Conservation (phyloP, 2,113 vertebrate species). For the Campylomormyrus numenius region DNA sequence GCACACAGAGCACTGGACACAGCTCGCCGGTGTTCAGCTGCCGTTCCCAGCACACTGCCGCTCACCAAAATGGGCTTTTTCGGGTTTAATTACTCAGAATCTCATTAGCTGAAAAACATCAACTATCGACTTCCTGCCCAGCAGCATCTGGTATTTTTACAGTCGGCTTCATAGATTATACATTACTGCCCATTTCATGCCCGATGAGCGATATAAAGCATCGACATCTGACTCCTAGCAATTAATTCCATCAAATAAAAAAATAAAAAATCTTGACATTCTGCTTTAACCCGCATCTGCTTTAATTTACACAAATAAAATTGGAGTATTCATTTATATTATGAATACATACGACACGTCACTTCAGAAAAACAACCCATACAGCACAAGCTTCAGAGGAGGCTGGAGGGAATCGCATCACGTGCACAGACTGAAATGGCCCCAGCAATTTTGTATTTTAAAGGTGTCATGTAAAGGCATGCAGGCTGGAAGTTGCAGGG, state of each 20-base stretch:
- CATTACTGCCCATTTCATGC: constrained; percentile 40
- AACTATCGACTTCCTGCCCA: constrained; percentile 44
- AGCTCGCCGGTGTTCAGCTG: neutral
- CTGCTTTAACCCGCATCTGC: constrained; percentile 19
- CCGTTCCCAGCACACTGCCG: constrained; percentile 29
- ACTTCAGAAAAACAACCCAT: neutral
- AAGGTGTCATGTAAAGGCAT: neutral
- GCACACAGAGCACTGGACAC: neutral
- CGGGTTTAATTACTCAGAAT: constrained; percentile 43
- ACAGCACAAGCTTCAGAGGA: neutral
- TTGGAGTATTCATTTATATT: constrained; percentile 14
- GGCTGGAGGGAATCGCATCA: neutral
- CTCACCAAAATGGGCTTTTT: constrained; percentile 33
- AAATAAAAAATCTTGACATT: constrained; percentile 30
- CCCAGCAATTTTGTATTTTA: neutral
- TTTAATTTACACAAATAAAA: constrained; percentile 39
- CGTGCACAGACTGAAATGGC: neutral
- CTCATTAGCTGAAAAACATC: constrained; percentile 52
- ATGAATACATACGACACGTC: neutral
- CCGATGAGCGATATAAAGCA: constrained; percentile 35
- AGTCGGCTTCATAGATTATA: constrained; percentile 50
- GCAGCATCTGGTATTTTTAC: constrained; percentile 51
- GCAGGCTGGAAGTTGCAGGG: neutral
- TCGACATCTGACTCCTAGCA: constrained; percentile 36
- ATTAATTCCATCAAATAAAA: constrained; percentile 37